phyloP scores from a whole-genome alignment of 2,113 vertebrate genomes.

The Megatriorchis doriae region DNA sequence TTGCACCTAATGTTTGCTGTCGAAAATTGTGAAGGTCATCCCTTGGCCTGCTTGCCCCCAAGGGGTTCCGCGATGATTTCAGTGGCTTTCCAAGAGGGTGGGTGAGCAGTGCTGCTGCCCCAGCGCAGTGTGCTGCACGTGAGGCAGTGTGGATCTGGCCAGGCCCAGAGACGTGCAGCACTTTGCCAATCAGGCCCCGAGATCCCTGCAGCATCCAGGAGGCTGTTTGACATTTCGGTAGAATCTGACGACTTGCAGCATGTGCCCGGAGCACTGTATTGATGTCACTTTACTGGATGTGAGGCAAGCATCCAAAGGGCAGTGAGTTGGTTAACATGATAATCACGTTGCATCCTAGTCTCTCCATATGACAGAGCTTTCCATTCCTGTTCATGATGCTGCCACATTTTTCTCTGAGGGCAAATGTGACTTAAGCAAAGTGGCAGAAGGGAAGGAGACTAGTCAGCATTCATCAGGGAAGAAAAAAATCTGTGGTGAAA shows the following conservation, averaged over 20 bases:
- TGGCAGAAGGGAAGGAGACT: not conserved
- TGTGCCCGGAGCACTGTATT: not conserved
- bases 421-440: not conserved
- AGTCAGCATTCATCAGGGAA: not conserved
- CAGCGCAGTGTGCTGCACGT: accelerated
- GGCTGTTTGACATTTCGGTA: not conserved
- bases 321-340: not conserved
- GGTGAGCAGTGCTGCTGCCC: not conserved
- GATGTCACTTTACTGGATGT: not conserved
- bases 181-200: not conserved
- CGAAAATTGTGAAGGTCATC: not conserved
- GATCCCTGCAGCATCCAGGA: not conserved
- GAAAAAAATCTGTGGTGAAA: not conserved
- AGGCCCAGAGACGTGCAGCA: not conserved
- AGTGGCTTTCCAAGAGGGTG: not conserved
- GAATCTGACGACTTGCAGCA: not conserved
- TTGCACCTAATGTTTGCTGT: not conserved
- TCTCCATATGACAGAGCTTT: not conserved
- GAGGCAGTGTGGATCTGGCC: not conserved
- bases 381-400: not conserved
- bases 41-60: not conserved
- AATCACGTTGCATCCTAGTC: not conserved
- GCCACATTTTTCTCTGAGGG: not conserved
- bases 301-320: not conserved
- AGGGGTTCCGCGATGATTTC: accelerated